Evolutionary conservation across 1,140 invertebrate genomes (phyloP).

Genomic region (Oedothorax gibbosus): DNA sequence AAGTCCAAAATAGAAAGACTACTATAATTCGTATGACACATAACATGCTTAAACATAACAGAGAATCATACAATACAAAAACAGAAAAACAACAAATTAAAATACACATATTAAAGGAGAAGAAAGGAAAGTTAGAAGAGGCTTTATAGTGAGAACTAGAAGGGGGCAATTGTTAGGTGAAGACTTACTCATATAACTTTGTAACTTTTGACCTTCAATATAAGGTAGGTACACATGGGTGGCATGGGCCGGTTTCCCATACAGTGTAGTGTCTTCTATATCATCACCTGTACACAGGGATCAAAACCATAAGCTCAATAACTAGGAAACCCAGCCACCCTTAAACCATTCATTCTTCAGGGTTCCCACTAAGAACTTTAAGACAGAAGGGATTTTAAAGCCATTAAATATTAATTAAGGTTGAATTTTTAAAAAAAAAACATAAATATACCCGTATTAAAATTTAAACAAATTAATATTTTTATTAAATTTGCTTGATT

Average conservation of each 20-base stretch:
- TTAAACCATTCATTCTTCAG: not conserved
- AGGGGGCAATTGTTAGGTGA: constrained; percentile 59
- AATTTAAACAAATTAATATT: too few species aligned
- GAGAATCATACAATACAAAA: constrained; percentile 30
- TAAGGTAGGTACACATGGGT: constrained; percentile 84
- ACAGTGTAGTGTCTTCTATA: constrained; percentile 73
- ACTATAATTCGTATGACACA: constrained; percentile 3
- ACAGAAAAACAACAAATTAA: not conserved
- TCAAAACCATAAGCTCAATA: constrained; percentile 59
- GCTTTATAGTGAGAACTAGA: constrained; percentile 57
- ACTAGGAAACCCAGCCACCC: constrained; percentile 54
- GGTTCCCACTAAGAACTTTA: too few species aligned
- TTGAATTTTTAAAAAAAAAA: too few species aligned
- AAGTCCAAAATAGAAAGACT: not conserved
- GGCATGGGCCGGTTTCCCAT: constrained; percentile 76
- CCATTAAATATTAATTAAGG: too few species aligned
- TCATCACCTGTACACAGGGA: constrained; percentile 73
- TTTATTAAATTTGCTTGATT: too few species aligned
- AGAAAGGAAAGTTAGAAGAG: constrained; percentile 39
- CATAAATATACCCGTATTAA: too few species aligned
- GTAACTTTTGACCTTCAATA: constrained; percentile 82
- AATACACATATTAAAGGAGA: constrained; percentile 29
- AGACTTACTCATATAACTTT: constrained; percentile 78
- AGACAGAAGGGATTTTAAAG: too few species aligned
- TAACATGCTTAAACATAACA: constrained; percentile 29